Base-by-base conservation (phyloP, 1,140 invertebrate species). In the Rhopalosiphum padi region DNA sequence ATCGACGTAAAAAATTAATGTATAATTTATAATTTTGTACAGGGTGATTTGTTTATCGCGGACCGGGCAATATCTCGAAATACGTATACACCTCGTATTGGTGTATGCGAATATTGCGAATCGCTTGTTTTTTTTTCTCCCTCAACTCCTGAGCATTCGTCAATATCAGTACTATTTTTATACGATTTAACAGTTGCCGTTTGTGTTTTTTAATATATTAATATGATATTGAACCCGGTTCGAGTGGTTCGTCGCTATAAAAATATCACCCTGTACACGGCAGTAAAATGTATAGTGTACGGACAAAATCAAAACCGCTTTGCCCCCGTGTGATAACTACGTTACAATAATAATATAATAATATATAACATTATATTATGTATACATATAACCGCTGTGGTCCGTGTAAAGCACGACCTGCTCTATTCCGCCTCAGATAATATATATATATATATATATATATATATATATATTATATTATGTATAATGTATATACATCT, bases 341-440 rank as follows among this genome's bases (percentile, higher is more conserved):
- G 60, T 85, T 85, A 85, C 82, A 83, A 83, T 41, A 60, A 60
- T 30, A 30, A 60, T 68, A 68, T n/a, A n/a, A 68, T 68, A 68
- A 68, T 68, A 87, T 46, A 86, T 87, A n/a, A 87, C 48, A 87
- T 87, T n/a, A 46, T 87, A 22, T 41, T 46, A 46, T 9, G 46
- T 46, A 46, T 46, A 46, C 11, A 43, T 83, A 83, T 11, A 41
- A 9, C 23, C 9, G 83, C 48, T n/a, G 86, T 48, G 86, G 86
- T 88, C 30, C 86, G 46, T 35, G 48, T 88, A 48, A 48, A 88
- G 86, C 86, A 88, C 86, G 86, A 88, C 46, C 86, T 88, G 86
- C 43, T 51, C 83, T 41, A 43, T 77, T 77, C 37, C 83, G 41
- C 30, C 86, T 30, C 86, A 3, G 86, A 88, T 48, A 35, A 88